Evolutionary conservation across 2,113 vertebrate species (phyloP), one percentile per base, ranked within the genome.

Genomic region (Gnathonemus echidnorhynchus): DNA sequence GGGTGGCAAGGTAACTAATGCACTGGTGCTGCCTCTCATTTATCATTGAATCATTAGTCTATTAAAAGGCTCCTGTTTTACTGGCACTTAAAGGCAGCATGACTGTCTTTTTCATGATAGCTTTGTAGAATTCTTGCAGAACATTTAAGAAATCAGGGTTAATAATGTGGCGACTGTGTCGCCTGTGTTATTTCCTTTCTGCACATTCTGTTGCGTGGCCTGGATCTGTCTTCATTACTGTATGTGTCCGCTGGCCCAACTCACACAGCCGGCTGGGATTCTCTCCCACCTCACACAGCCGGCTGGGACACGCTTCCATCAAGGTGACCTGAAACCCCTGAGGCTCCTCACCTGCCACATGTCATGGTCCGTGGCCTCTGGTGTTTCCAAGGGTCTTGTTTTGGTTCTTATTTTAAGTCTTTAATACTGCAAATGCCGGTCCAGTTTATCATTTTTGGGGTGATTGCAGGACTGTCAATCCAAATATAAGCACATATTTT

Each of bases 241-340:
- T 86, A 89, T 89, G 90, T 87, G 89, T 92, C 92, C 92, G 89
- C 85, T 77, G 62, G 91, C 90, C 90, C 87, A 46, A 45, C 89
- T n/a, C n/a, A 24, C 90, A 90, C 91, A 92, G 92, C 39, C 35
- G 35, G 35, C 35, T 35, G 35, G 35, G 35, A 35, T 35, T 35
- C 35, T 35, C 35, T 35, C 90, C 90, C 87, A 46, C 77, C 89
- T 24, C n/a, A 27, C 90, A 90, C 91, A 92, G 92, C 39, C 90
- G 89, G 91, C 90, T 92, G 91, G 91, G 91, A 89, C 92, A 92
- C 90, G 86, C 92, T 90, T 89, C 83, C 45, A 58, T 92, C 89
- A 93, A 93, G 92, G 92, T 93, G 92, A 93, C 93, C 93, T 88
- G 90, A 91, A 93, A 92, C 91, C 46, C 86, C 70, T 83, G 74